phyloP scores from a whole-genome alignment of 2,797 vertebrate species.

The Ispidina lecontei region DNA sequence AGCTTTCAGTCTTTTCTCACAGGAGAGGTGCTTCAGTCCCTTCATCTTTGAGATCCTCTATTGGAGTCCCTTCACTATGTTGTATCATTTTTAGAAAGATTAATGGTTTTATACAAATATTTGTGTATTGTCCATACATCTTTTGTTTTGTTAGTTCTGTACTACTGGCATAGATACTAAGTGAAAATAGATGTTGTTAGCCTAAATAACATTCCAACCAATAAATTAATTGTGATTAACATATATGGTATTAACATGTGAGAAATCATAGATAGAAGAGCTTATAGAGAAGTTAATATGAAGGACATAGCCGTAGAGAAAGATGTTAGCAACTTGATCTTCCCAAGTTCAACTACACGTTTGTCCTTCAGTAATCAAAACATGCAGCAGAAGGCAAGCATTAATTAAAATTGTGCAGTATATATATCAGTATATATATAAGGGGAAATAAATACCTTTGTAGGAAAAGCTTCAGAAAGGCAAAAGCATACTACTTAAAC shows the following conservation, averaged over 20 bases:
- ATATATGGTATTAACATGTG: not conserved
- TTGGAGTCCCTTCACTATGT: not conserved
- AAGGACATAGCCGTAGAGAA: not conserved
- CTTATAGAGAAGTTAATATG: not conserved
- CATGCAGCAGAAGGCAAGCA: not conserved
- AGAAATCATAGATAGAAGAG: not conserved
- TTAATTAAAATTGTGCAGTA: not conserved
- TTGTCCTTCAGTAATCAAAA: not conserved
- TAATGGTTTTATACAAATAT: not conserved
- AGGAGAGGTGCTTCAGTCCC: not conserved
- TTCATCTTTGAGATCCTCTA: not conserved
- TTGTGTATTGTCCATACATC: rapidly evolving
- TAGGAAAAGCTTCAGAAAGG: not conserved
- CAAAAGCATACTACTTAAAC: not conserved
- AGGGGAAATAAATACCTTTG: not conserved
- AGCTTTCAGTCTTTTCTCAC: not conserved
- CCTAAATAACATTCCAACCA: not conserved
- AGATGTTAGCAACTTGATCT: not conserved
- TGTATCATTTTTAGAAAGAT: not conserved
- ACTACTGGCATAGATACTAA: not conserved
- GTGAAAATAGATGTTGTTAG: not conserved
- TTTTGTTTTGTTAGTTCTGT: not conserved
- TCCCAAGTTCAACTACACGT: not conserved
- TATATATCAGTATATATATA: not conserved
- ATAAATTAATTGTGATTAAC: not conserved